Evolutionary conservation across 1,140 invertebrate genomes (phyloP), one percentile per base, ranked within the genome.

Genomic region (Brachionus paranguensis): DNA sequence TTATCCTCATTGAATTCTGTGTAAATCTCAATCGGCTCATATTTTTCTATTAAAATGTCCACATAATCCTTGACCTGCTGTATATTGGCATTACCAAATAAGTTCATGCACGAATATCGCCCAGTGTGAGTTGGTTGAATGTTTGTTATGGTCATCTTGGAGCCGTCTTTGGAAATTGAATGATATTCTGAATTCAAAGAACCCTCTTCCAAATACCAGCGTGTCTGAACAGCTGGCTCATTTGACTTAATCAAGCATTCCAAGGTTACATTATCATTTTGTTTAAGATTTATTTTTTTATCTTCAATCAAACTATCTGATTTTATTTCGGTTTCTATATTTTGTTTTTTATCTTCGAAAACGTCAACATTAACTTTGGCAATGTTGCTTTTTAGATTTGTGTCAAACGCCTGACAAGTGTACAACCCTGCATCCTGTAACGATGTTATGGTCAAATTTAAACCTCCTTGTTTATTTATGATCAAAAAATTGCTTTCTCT

Each of bases 391-490:
- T 76, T 76, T 2, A 50, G 43, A 27, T 47, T 76, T 50, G 6
- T n/a, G 20, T 76, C 72, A 29, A 27, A 76, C 11, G 72, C 72
- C 50, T 76, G 72, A 76, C 72, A 76, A 27, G 72, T 50, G 27
- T 76, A 76, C n/a, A 50, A 47, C 7, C 72, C 72, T 14, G 72
- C 8, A n/a, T 76, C 72, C 12, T 76, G n/a, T 10, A 76, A 24
- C 24, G 72, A 76, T 12, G 41, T 50, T 11, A 76, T 50, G 10
- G 27, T 76, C 4, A 76, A 24, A 27, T 47, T 76, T 12, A 76
- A 37, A 6, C 41, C 27, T 43, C 41, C 37, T 45, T 74, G 14
- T 14, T 43, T 43, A 29, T 50, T 10, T 8, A 27, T 47, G 11
- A 12, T 24, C 27, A 27, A 20, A 50, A 27, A 27, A 29, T 27